These are phyloP conservation scores for Sebastes kiyomatsui DNA, from an alignment of 2,797 vertebrate genomes.

Conservation along the genomic window DNA sequence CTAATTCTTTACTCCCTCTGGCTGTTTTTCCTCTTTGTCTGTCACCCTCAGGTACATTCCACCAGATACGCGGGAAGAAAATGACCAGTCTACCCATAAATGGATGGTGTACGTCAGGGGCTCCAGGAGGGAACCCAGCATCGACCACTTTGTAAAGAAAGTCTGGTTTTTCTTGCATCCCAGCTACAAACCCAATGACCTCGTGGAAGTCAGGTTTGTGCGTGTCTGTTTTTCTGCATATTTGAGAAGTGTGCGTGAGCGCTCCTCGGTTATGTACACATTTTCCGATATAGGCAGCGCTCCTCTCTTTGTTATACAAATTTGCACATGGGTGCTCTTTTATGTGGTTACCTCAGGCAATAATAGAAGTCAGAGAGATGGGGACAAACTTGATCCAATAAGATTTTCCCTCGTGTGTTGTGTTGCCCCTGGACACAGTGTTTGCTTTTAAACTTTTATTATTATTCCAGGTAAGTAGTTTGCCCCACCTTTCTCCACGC, in stretches of 20 bases:
- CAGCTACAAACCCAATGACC: constrained; percentile 98
- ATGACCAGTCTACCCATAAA: constrained; percentile 98
- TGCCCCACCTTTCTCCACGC: constrained; percentile 2
- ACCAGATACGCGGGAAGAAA: constrained; percentile 97
- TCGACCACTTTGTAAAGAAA: constrained; percentile 99
- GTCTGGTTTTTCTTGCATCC: constrained; percentile 99
- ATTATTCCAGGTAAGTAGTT: constrained; percentile 16
- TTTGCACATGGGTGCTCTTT: neutral
- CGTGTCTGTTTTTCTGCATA: neutral
- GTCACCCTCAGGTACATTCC: constrained; percentile 90
- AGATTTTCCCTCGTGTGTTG: neutral
- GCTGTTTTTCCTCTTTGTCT: neutral
- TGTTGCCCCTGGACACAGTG: constrained; percentile 23
- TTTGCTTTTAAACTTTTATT: constrained; percentile 20
- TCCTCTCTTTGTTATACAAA: constrained; percentile 1
- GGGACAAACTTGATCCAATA: constrained; percentile 22
- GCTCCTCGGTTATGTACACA: neutral
- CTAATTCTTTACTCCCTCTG: neutral
- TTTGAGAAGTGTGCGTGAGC: neutral
- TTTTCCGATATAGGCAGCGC: constrained; percentile 31
- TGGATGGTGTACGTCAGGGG: constrained; percentile 99
- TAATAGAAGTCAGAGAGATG: constrained; percentile 10
- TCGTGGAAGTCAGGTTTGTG: constrained; percentile 96
- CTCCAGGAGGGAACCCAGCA: constrained; percentile 94
- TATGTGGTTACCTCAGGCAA: constrained; percentile 29